These are phyloP conservation scores for Tragelaphus scriptus DNA, from an alignment of 2,113 vertebrate species.

Conservation along the genomic window DNA sequence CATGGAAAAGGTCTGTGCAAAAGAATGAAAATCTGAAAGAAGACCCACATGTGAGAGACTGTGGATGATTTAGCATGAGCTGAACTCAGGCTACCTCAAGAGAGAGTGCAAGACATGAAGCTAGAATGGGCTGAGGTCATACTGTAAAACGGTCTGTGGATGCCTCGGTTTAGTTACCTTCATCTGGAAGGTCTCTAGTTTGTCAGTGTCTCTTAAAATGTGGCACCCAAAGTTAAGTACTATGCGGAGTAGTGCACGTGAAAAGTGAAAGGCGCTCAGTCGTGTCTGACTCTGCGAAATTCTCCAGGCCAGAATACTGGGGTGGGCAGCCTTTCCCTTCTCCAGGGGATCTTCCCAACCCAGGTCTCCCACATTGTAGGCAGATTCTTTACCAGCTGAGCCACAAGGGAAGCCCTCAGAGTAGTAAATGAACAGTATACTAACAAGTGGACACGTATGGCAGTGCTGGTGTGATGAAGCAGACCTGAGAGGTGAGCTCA, in stretches of 20 bases:
- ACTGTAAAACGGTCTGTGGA: background rate
- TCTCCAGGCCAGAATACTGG: background rate
- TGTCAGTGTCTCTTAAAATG: background rate
- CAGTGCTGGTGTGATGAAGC: background rate
- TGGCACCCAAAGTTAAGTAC: background rate
- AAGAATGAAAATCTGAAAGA: background rate
- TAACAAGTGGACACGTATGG: background rate
- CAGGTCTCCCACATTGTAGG: background rate
- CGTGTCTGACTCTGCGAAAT: background rate
- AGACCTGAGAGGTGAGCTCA: background rate
- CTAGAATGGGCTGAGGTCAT: background rate
- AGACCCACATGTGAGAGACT: background rate
- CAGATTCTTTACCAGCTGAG: background rate
- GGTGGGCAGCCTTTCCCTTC: background rate
- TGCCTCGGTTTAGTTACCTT: background rate
- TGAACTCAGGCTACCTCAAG: background rate
- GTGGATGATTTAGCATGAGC: background rate
- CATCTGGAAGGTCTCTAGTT: background rate
- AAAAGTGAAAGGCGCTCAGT: background rate
- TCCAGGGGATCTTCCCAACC: background rate
- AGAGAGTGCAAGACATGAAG: background rate
- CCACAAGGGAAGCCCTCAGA: background rate
- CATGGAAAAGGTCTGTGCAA: background rate
- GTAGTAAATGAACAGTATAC: background rate
- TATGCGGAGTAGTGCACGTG: background rate